Evolutionary conservation across 1,140 invertebrate genomes (phyloP).

Genomic region (Eriocheir sinensis): DNA sequence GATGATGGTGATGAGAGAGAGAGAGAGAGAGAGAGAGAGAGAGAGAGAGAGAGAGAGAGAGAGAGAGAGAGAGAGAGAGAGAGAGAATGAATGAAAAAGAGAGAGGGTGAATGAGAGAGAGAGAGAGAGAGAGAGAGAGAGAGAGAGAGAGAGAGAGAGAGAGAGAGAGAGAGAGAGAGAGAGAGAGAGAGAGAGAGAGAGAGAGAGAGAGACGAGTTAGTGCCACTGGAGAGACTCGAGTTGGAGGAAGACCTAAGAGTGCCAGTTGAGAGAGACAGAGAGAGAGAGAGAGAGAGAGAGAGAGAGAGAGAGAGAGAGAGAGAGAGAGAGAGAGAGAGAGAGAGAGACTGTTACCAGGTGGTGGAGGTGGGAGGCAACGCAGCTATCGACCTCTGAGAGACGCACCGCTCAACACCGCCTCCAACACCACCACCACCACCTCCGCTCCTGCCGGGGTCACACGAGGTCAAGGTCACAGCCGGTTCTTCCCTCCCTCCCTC

Average conservation of each 20-base stretch:
- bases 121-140: slow-evolving; percentile 2
- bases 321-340: slow-evolving; percentile 58
- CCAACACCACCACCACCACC: not conserved
- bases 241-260: not conserved
- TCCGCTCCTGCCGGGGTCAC: not conserved
- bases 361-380: not conserved
- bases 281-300: slow-evolving; percentile 58
- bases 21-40: no score
- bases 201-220: not conserved
- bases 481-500: not conserved
- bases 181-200: not conserved
- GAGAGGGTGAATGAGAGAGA: no score
- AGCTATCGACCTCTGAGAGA: not conserved
- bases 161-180: slow-evolving; percentile 26
- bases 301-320: slow-evolving; percentile 60
- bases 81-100: no score
- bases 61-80: no score
- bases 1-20: no score
- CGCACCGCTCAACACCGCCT: not conserved
- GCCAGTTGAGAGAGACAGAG: not conserved
- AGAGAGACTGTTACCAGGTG: not conserved
- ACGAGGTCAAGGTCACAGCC: not conserved
- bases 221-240: not conserved
- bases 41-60: no score
- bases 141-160: slow-evolving; percentile 5